Conservation (phyloP, 1,140 invertebrate genomes). For the Fopius arisanus region DNA sequence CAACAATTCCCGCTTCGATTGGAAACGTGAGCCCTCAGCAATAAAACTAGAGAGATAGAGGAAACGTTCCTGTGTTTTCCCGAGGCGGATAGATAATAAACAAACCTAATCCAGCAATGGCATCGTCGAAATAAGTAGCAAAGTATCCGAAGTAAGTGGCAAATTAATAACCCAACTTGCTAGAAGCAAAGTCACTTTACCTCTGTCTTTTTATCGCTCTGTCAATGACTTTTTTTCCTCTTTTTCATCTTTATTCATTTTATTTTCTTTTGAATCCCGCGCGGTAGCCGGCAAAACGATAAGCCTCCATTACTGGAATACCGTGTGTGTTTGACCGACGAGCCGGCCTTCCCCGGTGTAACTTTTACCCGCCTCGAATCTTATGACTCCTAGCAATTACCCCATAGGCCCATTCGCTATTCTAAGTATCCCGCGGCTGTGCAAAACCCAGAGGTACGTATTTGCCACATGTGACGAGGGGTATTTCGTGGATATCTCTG, state of each 20-base stretch:
- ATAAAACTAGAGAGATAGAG: neutral
- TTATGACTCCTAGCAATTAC: neutral
- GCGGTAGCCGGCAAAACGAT: slow-evolving; percentile 45
- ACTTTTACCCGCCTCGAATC: neutral
- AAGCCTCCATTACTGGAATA: slow-evolving; percentile 52
- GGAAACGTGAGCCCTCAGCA: slow-evolving; percentile 4
- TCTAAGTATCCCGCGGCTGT: neutral
- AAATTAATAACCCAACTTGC: slow-evolving; percentile 47
- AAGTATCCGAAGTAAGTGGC: slow-evolving; percentile 42
- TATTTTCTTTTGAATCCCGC: slow-evolving; percentile 31
- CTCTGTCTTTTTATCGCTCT: neutral
- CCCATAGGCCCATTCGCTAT: neutral
- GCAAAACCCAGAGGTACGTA: neutral
- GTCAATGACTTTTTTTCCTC: neutral
- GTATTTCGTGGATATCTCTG: no score
- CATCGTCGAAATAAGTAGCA: slow-evolving; percentile 31
- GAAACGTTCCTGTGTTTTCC: neutral
- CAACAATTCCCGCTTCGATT: slow-evolving; percentile 19
- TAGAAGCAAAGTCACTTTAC: slow-evolving; percentile 12
- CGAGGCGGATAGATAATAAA: slow-evolving; percentile 14
- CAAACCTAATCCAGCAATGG: slow-evolving; percentile 24
- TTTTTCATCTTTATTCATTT: neutral
- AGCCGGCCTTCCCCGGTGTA: neutral
- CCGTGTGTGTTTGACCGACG: slow-evolving; percentile 32
- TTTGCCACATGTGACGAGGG: neutral